Conservation (phyloP, 2,888 invertebrate species). For the Papilio demoleus region DNA sequence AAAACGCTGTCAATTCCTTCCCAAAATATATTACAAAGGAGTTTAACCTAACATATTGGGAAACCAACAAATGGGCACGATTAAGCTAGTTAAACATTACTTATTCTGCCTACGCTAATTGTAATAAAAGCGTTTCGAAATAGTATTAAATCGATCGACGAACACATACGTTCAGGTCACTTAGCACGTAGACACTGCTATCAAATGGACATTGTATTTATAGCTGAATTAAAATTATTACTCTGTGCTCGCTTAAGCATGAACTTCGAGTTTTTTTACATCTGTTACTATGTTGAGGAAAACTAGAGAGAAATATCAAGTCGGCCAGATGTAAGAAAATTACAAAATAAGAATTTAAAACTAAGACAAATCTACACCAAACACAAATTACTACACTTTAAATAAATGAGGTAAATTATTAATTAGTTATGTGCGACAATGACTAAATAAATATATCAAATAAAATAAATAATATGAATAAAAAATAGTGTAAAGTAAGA, state of each 20-base stretch:
- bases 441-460: too few relatives aligned
- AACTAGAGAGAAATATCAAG: constrained; percentile 10
- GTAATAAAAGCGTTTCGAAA: background rate
- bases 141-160: background rate
- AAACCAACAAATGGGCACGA: background rate
- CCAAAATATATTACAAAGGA: background rate
- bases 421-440: too few relatives aligned
- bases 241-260: constrained; percentile 7
- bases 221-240: constrained; percentile 19
- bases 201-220: background rate
- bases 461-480: too few relatives aligned
- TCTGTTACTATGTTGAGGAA: constrained; percentile 16
- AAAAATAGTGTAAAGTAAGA: too few relatives aligned
- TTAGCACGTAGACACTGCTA: background rate
- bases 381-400: too few relatives aligned
- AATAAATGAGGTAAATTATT: too few relatives aligned
- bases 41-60: background rate
- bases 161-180: constrained; percentile 5
- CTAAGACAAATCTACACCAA: too few relatives aligned
- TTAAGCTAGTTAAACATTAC: background rate
- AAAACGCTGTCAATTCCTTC: background rate
- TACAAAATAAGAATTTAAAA: background rate
- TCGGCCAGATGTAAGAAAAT: background rate
- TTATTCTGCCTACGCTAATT: background rate
- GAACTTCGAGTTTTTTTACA: constrained; percentile 17